These are phyloP conservation scores for Graptemys geographica DNA, from an alignment of 2,797 vertebrate species.

Conservation along the genomic window DNA sequence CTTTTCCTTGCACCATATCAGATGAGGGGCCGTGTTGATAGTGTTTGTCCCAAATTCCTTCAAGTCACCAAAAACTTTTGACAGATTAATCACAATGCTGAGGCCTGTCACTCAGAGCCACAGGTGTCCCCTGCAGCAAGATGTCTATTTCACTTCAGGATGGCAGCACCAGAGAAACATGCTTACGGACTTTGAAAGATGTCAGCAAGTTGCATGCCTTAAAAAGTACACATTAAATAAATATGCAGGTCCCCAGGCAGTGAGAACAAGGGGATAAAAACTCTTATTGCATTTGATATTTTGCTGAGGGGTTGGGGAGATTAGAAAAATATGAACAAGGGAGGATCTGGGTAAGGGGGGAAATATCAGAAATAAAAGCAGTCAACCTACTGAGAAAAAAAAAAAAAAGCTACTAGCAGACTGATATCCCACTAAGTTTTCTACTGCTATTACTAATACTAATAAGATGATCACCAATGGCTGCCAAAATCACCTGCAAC, in stretches of 20 bases:
- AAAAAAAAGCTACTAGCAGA: neutral
- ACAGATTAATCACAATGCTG: conserved; percentile 28
- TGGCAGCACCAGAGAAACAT: neutral
- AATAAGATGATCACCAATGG: neutral
- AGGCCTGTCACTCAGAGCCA: conserved; percentile 31
- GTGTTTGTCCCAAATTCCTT: conserved; percentile 42
- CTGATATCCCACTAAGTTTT: neutral
- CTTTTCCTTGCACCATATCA: neutral
- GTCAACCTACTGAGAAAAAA: neutral
- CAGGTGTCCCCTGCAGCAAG: neutral
- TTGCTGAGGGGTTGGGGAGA: neutral
- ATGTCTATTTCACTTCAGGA: conserved; percentile 34
- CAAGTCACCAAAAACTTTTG: neutral
- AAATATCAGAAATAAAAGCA: neutral
- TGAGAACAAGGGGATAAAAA: neutral
- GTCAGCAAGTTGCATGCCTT: neutral
- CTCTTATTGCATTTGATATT: neutral
- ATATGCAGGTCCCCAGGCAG: neutral
- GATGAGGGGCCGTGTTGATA: neutral
- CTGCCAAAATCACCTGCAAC: neutral
- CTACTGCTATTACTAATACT: neutral
- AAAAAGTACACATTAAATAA: conserved; percentile 41
- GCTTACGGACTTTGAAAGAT: conserved; percentile 35
- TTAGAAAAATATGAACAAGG: neutral
- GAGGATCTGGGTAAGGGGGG: neutral